Percentiles rank a stretch among this genome's conserved stretches.
phyloP scores from a whole-genome alignment of 2,797 vertebrate species.

The Diglossa cyanea region DNA sequence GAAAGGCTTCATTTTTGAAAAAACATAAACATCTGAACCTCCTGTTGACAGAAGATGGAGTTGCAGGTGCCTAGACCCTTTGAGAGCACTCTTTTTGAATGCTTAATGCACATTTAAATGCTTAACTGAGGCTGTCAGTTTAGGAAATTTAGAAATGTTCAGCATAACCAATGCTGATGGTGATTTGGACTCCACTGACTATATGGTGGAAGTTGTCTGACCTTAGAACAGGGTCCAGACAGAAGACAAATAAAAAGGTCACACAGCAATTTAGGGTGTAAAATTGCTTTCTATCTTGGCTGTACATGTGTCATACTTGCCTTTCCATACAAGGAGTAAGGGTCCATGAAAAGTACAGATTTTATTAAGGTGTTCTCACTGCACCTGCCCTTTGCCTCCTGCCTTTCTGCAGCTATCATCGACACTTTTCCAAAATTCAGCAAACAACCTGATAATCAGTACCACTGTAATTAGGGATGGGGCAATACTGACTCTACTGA shows the following conservation, averaged over 20 bases:
- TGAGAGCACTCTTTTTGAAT: background rate
- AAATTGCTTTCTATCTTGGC: slow-evolving; percentile 1
- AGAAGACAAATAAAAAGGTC: background rate
- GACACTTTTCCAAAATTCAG: background rate
- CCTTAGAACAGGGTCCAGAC: background rate
- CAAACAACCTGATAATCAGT: background rate
- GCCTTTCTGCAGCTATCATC: background rate
- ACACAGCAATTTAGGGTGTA: background rate
- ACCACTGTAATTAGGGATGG: background rate
- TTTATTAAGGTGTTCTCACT: slow-evolving; percentile 7
- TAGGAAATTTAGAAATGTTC: background rate
- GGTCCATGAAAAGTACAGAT: background rate
- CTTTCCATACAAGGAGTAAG: slow-evolving; percentile 37
- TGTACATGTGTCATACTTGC: background rate
- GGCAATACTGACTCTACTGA: background rate
- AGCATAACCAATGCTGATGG: background rate
- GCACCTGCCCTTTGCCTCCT: slow-evolving; percentile 1
- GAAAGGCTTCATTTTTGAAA: slow-evolving; percentile 1
- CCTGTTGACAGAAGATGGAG: slow-evolving; percentile 40
- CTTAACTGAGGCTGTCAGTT: background rate
- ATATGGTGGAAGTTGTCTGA: background rate
- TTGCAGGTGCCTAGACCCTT: slow-evolving; percentile 3
- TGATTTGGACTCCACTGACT: background rate
- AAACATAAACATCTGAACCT: slow-evolving; percentile 1
- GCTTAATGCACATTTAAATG: background rate